A percentile compares a stretch with the other conserved stretches of the same genome.
phyloP scores from a whole-genome alignment of 2,113 vertebrate species.

The Scytalopus superciliaris region DNA sequence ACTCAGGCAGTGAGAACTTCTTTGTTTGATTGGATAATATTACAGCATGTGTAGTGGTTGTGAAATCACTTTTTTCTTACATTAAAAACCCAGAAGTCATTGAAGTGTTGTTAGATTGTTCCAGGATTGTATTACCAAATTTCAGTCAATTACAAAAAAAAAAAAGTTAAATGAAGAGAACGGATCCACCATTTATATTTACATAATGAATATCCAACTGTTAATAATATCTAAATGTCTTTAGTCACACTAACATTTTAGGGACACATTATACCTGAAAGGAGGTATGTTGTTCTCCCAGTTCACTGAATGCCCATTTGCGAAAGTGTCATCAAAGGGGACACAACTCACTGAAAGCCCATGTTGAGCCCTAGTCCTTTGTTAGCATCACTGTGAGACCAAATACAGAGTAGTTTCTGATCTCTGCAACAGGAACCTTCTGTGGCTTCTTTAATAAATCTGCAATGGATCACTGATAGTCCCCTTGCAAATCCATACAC shows the following conservation, averaged over 20 bases:
- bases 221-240: neutral
- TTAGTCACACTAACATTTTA: neutral
- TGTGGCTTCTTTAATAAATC: neutral
- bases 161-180: conserved; percentile 8
- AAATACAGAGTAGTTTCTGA: neutral
- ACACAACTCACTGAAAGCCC: neutral
- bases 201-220: neutral
- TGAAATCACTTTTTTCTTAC: neutral
- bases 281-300: accelerated
- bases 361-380: neutral
- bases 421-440: neutral
- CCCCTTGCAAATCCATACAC: neutral
- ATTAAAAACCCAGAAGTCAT: neutral
- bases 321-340: neutral
- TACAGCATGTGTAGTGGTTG: neutral
- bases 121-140: neutral
- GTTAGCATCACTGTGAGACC: neutral
- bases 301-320: neutral
- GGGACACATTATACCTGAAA: neutral
- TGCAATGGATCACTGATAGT: neutral
- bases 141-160: neutral
- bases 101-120: neutral
- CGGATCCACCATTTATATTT: neutral
- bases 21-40: neutral
- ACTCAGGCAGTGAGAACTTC: neutral